Conservation (phyloP, 2,797 vertebrate species). For the Hylomyscus alleni region DNA sequence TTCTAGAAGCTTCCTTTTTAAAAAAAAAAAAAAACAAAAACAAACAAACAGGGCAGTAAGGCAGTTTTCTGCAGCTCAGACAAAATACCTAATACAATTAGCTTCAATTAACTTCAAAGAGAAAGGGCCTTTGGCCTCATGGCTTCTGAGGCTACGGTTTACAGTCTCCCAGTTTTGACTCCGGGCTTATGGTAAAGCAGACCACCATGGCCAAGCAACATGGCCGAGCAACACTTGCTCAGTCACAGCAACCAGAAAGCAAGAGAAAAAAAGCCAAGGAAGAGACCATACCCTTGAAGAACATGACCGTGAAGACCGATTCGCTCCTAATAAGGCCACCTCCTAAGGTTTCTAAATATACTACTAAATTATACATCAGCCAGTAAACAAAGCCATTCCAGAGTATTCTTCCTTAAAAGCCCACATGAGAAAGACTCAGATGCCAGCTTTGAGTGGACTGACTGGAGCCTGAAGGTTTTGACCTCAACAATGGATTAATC, state of each 20-base stretch:
- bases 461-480: neutral
- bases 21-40: no score
- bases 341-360: neutral
- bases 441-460: neutral
- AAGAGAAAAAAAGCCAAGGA: neutral
- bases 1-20: neutral
- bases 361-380: neutral
- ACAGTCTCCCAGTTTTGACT: no score
- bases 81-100: neutral
- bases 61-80: neutral
- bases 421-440: neutral
- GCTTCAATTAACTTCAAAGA: no score
- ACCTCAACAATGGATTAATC: neutral
- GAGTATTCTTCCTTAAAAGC: neutral
- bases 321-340: neutral
- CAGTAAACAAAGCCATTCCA: neutral
- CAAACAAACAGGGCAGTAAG: no score
- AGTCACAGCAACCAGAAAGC: neutral
- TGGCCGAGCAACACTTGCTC: neutral
- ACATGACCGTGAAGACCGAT: neutral
- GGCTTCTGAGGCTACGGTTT: neutral
- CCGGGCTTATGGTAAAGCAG: neutral
- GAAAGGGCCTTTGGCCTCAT: neutral
- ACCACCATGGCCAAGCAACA: no score
- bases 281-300: neutral